phyloP scores from a whole-genome alignment of 2,797 vertebrate genomes.

The Sebastes oblongus region DNA sequence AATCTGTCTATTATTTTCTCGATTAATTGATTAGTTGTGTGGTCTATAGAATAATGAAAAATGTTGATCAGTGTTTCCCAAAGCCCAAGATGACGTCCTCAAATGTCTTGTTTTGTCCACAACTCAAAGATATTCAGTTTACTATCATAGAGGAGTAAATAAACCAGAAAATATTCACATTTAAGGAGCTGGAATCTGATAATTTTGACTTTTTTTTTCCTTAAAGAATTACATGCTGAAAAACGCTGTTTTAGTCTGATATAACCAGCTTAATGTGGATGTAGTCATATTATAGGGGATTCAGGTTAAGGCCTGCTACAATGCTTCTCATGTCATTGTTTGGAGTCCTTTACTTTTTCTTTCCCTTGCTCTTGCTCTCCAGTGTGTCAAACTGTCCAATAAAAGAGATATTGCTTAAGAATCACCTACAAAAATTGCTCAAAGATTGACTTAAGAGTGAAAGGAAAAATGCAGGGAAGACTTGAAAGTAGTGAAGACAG shows the following conservation, averaged over 20 bases:
- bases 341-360: not conserved
- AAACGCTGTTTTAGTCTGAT: not conserved
- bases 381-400: not conserved
- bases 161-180: too few species aligned
- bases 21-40: too few species aligned
- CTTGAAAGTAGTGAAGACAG: not conserved
- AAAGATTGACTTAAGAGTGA: not conserved
- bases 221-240: not conserved
- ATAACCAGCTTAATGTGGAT: not conserved
- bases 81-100: too few species aligned
- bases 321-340: not conserved
- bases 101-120: too few species aligned
- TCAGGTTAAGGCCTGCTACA: not conserved
- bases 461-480: not conserved
- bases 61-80: too few species aligned
- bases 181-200: too few species aligned
- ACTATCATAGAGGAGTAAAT: too few species aligned
- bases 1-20: too few species aligned
- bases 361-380: not conserved
- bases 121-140: too few species aligned
- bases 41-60: too few species aligned
- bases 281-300: not conserved
- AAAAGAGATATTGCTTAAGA: not conserved
- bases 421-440: not conserved
- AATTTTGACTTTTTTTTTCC: too few species aligned